Percentiles rank a stretch among this genome's conserved stretches.
These are phyloP conservation scores for Knipowitschia caucasica DNA, from an alignment of 2,797 vertebrate species.

Conservation along the genomic window DNA sequence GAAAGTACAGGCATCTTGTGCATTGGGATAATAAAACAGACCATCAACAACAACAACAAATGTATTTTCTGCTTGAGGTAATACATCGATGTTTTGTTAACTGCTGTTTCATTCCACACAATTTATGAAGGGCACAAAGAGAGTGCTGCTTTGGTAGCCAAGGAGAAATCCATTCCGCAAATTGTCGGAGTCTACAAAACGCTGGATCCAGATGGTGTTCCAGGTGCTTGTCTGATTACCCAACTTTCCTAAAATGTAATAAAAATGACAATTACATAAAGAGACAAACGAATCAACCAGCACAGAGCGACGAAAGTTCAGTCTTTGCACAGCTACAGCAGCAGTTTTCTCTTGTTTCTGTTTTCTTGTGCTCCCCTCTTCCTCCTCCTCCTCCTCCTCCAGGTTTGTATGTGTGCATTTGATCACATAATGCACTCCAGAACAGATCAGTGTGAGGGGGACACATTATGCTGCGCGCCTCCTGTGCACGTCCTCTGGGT, in stretches of 20 bases:
- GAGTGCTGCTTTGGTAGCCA: not conserved
- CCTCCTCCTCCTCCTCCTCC: not conserved
- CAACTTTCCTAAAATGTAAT: not conserved
- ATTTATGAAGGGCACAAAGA: not conserved
- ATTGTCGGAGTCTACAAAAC: not conserved
- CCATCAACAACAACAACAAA: not conserved
- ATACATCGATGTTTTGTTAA: not conserved
- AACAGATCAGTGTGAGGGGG: not conserved
- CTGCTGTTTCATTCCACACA: not conserved
- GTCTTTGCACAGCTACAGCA: too few species aligned
- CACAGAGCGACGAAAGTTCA: not conserved
- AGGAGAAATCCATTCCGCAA: not conserved
- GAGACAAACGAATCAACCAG: not conserved
- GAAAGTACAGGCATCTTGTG: not conserved
- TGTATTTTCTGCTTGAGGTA: not conserved
- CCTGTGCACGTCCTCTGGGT: constrained; percentile 9
- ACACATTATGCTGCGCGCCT: constrained; percentile 8
- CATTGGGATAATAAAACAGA: not conserved
- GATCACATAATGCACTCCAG: not conserved
- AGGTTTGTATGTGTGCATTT: not conserved
- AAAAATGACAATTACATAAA: not conserved
- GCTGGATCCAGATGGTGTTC: not conserved
- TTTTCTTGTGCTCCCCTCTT: not conserved
- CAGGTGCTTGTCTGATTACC: not conserved
- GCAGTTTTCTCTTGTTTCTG: too few species aligned